Percentiles rank a stretch among this genome's conserved stretches.
Evolutionary conservation across 2,113 vertebrate species (phyloP).

Genomic region (Platycercus adscitus): DNA sequence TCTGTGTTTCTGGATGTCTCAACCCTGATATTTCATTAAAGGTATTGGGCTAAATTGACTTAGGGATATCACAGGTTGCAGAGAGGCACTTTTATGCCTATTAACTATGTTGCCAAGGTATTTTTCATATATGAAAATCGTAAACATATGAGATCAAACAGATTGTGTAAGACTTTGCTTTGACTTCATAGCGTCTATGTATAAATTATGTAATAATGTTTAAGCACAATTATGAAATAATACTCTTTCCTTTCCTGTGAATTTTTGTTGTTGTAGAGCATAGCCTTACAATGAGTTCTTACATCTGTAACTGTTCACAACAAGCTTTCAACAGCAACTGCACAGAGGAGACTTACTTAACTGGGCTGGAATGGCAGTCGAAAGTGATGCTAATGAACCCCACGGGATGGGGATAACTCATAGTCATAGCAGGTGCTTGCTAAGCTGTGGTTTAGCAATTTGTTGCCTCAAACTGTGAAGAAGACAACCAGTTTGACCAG

Average conservation of each 20-base stretch:
- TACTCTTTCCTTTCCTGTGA: not conserved
- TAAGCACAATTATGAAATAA: not conserved
- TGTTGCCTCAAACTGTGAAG: not conserved
- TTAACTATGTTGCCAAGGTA: not conserved
- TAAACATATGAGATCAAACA: not conserved
- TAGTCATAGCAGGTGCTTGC: not conserved
- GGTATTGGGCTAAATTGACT: not conserved
- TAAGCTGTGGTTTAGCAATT: not conserved
- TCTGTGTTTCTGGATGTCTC: not conserved
- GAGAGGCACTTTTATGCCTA: not conserved
- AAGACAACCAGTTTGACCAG: not conserved
- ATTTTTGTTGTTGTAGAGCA: not conserved
- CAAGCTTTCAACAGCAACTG: not conserved
- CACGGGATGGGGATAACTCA: accelerated
- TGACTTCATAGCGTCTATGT: not conserved
- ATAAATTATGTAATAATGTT: not conserved
- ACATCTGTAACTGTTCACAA: not conserved
- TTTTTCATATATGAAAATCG: conserved; percentile 1
- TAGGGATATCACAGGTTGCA: not conserved
- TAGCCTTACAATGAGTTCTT: not conserved
- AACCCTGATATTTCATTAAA: not conserved
- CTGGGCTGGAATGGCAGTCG: not conserved
- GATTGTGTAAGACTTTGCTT: conserved; percentile 23
- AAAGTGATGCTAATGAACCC: not conserved
- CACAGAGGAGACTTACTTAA: not conserved